Percentiles rank a stretch among this genome's conserved stretches.
phyloP scores from a whole-genome alignment of 2,797 vertebrate species.

The Tiaroga cobitis region DNA sequence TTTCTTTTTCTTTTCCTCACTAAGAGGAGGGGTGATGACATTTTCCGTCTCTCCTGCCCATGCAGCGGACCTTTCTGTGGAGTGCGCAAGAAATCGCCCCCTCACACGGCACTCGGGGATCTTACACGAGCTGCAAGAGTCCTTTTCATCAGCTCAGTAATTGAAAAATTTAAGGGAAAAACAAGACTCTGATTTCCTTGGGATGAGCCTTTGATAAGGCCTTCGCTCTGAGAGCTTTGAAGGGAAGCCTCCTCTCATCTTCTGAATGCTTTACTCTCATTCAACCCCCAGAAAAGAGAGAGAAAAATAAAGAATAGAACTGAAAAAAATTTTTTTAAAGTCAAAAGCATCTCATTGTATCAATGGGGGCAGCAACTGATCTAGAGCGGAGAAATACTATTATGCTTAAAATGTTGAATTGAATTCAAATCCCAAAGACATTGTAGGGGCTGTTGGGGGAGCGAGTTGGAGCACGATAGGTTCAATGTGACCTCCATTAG shows the following conservation, averaged over 20 bases:
- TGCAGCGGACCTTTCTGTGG: background rate
- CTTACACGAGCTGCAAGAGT: background rate
- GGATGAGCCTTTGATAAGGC: constrained; percentile 52
- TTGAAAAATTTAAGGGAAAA: constrained; percentile 51
- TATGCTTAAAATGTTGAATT: constrained; percentile 14
- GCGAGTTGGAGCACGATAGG: constrained; percentile 38
- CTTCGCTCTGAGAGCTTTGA: constrained; percentile 49
- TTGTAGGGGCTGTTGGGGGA: background rate
- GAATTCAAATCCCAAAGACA: constrained; percentile 26
- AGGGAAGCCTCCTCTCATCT: constrained; percentile 47
- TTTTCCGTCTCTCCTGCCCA: background rate
- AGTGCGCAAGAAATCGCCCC: background rate
- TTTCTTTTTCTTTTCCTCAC: background rate
- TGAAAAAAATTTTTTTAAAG: background rate
- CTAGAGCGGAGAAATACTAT: constrained; percentile 10
- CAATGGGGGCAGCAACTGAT: background rate
- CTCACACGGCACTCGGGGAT: constrained; percentile 4
- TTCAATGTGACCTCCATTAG: constrained; percentile 80
- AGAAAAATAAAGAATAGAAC: background rate
- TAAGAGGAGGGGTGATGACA: background rate
- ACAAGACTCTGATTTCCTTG: constrained; percentile 45
- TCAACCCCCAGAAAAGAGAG: constrained; percentile 5
- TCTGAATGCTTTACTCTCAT: constrained; percentile 36
- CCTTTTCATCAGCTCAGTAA: constrained; percentile 52
- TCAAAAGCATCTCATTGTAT: constrained; percentile 11